A percentile compares a stretch with the other conserved stretches of the same genome.
Conservation (phyloP, 37 sponge, comb jelly and placozoan genomes). For the Bolinopsis microptera region DNA sequence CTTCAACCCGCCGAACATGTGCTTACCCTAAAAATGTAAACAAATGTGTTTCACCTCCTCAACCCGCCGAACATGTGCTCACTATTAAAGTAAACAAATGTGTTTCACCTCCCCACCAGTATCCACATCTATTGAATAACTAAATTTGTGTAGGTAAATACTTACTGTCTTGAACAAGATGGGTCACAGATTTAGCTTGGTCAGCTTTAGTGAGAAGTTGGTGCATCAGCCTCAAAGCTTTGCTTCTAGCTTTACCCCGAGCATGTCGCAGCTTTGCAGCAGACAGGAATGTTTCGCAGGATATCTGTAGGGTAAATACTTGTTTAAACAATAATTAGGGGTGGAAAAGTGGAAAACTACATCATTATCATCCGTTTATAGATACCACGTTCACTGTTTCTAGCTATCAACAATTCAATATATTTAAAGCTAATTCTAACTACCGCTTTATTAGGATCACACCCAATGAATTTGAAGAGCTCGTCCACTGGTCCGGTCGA, state of each 20-base stretch:
- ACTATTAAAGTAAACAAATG: too few species aligned
- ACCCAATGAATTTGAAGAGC: constrained; percentile 82
- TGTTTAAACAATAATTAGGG: not conserved
- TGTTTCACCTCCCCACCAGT: too few species aligned
- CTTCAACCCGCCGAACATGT: too few species aligned
- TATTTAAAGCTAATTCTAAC: too few species aligned
- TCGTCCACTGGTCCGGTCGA: constrained; percentile 68
- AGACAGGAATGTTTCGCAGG: constrained; percentile 73
- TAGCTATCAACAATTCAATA: too few species aligned
- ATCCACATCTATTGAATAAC: too few species aligned
- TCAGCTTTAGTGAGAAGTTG: constrained; percentile 71
- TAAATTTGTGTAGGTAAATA: too few species aligned
- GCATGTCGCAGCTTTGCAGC: constrained; percentile 77
- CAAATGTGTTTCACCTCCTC: too few species aligned
- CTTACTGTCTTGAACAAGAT: constrained; percentile 71
- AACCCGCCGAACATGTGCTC: too few species aligned
- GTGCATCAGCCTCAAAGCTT: constrained; percentile 81
- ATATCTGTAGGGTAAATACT: constrained; percentile 71
- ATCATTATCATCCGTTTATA: too few species aligned
- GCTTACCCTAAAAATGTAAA: too few species aligned
- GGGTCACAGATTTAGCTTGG: constrained; percentile 69
- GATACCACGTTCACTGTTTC: too few species aligned
- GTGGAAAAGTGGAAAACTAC: not conserved
- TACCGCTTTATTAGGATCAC: constrained; percentile 80
- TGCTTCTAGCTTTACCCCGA: constrained; percentile 72